Evolutionary conservation across 2,888 invertebrate genomes (phyloP), one percentile per base, ranked within the genome.

Genomic region (Aspidiotus destructor): DNA sequence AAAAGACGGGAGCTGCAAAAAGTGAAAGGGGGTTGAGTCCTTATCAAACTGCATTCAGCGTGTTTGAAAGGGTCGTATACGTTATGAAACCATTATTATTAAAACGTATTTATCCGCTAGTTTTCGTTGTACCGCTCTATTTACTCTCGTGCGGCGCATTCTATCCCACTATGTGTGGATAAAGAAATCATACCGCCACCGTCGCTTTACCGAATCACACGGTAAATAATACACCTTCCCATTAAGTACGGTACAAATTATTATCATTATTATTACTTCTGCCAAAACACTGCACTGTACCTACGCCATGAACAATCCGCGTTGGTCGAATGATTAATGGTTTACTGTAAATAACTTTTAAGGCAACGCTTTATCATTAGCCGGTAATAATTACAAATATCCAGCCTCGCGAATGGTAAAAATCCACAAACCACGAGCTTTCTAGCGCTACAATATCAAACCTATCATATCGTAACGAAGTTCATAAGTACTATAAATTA

Each of bases 221-320:
- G 28, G 65, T 65, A 65, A 65, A 65, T 58, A 65, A 65, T 65
- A 65, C 65, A 65, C 65, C 65, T 65, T 65, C 54, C 65, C 44
- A 58, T 57, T 65, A 58, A 28, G 28, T 28, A 28, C 28, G 28
- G 28, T 28, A 28, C 28, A 28, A 28, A 28, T 28, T 28, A 28
- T 28, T 28, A 28, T 28, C 28, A 28, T 28, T 65, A 65, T 65
- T 65, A 65, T 65, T 44, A 58, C 58, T 58, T 57, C 65, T 48
- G 48, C 48, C 57, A 57, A 65, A 65, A 65, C 48, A 58, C 28
- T 41, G n/a, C 48, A 58, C 28, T 5, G 28, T 28, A 28, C 28
- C 28, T 28, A 28, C 28, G 28, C 5, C 28, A 5, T 28, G 28
- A 28, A 28, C 28, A 28, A 28, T 28, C 28, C 41, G 64, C 7